A percentile compares a stretch with the other conserved stretches of the same genome.
Evolutionary conservation across 30 jellyfish, hydroid and myxozoan species (phyloP).

Genomic region (Sanderia malayensis): DNA sequence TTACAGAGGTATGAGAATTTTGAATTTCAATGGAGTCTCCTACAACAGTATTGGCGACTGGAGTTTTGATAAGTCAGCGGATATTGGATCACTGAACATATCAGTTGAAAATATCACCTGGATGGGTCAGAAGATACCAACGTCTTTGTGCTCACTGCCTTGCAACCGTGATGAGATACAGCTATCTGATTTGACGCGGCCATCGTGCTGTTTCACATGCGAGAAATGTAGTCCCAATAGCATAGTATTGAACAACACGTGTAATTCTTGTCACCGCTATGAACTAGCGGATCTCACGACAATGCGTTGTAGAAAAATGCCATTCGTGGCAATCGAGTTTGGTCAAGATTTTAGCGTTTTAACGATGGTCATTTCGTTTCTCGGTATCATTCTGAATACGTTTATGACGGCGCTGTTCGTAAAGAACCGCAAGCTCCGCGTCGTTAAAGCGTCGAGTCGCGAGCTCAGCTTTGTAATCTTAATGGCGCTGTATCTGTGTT

Average conservation of each 20-base stretch:
- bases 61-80: not conserved
- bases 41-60: constrained; percentile 26
- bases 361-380: not conserved
- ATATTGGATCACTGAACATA: not conserved
- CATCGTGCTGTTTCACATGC: constrained; percentile 60
- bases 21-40: constrained; percentile 20
- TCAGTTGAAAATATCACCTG: constrained; percentile 7
- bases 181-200: constrained; percentile 13
- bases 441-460: constrained; percentile 68
- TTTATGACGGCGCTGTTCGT: constrained; percentile 26
- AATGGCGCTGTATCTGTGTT: constrained; percentile 55
- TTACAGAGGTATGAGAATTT: not conserved
- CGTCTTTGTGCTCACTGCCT: constrained; percentile 54
- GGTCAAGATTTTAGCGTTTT: not conserved
- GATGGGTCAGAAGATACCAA: constrained; percentile 10
- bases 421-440: constrained; percentile 29
- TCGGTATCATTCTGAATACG: constrained; percentile 55
- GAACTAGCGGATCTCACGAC: constrained; percentile 25
- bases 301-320: constrained; percentile 21
- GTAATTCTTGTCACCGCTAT: constrained; percentile 22
- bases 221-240: constrained; percentile 26
- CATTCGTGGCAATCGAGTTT: constrained; percentile 1
- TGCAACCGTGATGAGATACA: constrained; percentile 27
- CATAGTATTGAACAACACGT: constrained; percentile 32
- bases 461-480: constrained; percentile 57